These are phyloP conservation scores for Origma solitaria DNA, from an alignment of 2,113 vertebrate genomes.

Conservation along the genomic window DNA sequence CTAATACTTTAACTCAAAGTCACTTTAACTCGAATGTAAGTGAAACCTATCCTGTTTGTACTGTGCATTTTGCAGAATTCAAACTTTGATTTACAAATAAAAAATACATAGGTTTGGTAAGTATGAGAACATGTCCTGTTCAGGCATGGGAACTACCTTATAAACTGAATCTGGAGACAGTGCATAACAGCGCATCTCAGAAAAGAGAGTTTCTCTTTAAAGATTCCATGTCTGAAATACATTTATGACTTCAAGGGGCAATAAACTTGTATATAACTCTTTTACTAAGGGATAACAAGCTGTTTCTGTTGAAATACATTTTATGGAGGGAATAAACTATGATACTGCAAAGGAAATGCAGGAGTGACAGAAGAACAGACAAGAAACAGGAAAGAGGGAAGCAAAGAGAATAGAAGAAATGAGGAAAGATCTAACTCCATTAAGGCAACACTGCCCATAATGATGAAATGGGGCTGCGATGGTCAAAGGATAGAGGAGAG, in stretches of 20 bases:
- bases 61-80: neutral
- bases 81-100: neutral
- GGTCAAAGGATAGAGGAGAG: neutral
- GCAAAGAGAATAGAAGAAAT: neutral
- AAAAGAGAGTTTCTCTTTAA: neutral
- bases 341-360: neutral
- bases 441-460: neutral
- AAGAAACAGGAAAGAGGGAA: neutral
- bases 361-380: neutral
- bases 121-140: neutral
- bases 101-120: neutral
- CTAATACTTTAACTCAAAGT: neutral
- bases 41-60: neutral
- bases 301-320: neutral
- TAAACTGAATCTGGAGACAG: neutral
- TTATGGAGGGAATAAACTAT: neutral
- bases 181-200: neutral
- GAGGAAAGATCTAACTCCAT: neutral
- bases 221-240: neutral
- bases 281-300: neutral
- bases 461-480: neutral
- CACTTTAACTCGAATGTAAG: neutral
- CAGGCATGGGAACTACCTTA: neutral
- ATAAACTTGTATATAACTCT: neutral
- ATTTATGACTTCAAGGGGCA: neutral